Evolutionary conservation across 2,888 invertebrate species (phyloP), one percentile per base, ranked within the genome.

Genomic region (Gortyna flavago): DNA sequence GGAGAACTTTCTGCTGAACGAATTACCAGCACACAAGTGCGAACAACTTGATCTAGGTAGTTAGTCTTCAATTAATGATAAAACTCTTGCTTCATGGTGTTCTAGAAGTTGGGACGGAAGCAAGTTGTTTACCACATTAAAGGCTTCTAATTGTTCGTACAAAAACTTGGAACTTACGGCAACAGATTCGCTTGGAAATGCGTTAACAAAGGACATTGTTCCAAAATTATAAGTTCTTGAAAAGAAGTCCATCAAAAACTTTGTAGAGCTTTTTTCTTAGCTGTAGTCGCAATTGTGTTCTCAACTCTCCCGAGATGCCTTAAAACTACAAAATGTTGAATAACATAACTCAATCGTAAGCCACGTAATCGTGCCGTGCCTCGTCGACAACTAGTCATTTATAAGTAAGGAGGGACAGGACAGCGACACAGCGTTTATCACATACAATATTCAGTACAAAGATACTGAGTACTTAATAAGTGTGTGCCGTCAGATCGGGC

Each of bases 401-500:
- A 71, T 77, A 72, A 77, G 83, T 84, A 66, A 62, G 70, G 62
- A 69, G 80, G 72, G 73, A 75, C 76, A 77, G 72, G 72, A 73
- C 75, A 82, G 44, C 44, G 44, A 44, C 44, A 16, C 16, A 44
- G 48, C 78, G 78, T 80, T 86, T 88, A 87, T 80, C 82, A 71
- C 83, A 86, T 87, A 80, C 77, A 87, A 88, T 86, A 87, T 87
- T 87, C 88, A 87, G 84, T 87, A 81, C 72, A 79, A 75, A 82
- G 84, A 85, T 82, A 85, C 79, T 78, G 79, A 79, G 79, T 68
- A 85, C 79, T 86, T 87, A 87, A 85, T 87, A 87, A 85, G 74
- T 78, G 79, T 84, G 85, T 81, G 85, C 77, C 76, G 80, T 74
- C 86, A 85, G 85, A 83, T 85, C 85, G 80, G 64, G 71, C 85